Evolutionary conservation across 1,140 invertebrate species (phyloP).

Genomic region (Trissolcus basalis): DNA sequence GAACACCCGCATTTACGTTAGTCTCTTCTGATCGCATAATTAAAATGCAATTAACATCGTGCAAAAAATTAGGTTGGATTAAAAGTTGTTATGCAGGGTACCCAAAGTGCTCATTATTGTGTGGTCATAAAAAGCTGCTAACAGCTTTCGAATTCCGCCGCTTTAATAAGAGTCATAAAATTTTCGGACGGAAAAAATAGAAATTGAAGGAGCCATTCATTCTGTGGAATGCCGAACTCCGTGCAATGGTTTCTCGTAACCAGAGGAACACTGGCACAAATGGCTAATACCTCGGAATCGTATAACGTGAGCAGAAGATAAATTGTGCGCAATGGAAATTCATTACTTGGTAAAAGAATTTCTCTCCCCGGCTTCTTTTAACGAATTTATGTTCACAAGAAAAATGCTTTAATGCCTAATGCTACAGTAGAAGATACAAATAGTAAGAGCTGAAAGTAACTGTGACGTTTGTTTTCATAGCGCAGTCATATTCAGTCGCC

Average conservation of each 20-base stretch:
- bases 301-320: conserved; percentile 60
- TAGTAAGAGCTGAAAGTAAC: conserved; percentile 27
- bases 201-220: conserved; percentile 22
- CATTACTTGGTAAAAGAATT: conserved; percentile 58
- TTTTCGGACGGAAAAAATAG: conserved; percentile 42
- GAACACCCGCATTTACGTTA: conserved; percentile 6
- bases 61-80: conserved; percentile 26
- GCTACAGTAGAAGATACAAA: conserved; percentile 47
- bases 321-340: conserved; percentile 60
- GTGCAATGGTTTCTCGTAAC: conserved; percentile 58
- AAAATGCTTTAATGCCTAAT: conserved; percentile 55
- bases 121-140: conserved; percentile 32
- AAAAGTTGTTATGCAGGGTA: conserved; percentile 6
- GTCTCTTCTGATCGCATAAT: conserved; percentile 8
- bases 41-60: conserved; percentile 39
- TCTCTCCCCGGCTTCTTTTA: conserved; percentile 55
- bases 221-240: conserved; percentile 52
- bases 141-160: conserved; percentile 27
- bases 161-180: conserved; percentile 46
- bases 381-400: conserved; percentile 58
- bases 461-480: conserved; percentile 24
- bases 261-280: conserved; percentile 54
- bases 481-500: conserved; percentile 8
- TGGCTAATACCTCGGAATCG: conserved; percentile 56
- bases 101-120: conserved; percentile 34